phyloP scores from a whole-genome alignment of 2,113 vertebrate genomes.

The Pseudorectes ferrugineus region DNA sequence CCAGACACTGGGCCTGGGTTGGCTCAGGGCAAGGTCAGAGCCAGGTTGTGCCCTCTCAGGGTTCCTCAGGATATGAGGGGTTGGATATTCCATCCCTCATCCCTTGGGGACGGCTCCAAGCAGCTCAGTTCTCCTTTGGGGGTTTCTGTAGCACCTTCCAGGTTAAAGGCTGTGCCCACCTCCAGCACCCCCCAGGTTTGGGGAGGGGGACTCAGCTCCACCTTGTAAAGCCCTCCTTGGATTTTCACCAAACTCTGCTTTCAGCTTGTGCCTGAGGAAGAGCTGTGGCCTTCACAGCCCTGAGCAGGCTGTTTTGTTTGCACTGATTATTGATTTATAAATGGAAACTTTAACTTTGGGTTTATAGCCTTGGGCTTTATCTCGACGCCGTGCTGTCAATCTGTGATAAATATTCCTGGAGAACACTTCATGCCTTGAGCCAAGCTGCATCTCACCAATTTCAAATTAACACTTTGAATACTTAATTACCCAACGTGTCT shows the following conservation, averaged over 20 bases:
- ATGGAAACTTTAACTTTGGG: background rate
- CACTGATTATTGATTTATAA: constrained; percentile 12
- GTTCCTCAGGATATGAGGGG: rapidly evolving
- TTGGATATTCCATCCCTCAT: background rate
- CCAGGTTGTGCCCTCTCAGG: background rate
- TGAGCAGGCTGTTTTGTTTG: background rate
- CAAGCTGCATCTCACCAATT: background rate
- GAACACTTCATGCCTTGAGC: background rate
- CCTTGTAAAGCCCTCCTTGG: rapidly evolving
- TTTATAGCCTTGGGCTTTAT: background rate
- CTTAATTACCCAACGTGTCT: background rate
- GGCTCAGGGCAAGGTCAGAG: background rate
- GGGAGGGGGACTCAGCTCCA: background rate
- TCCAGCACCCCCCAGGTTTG: background rate
- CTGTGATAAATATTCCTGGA: background rate
- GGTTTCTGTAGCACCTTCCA: background rate
- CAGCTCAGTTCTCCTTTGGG: background rate
- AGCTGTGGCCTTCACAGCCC: background rate
- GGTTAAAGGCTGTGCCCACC: background rate
- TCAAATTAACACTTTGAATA: constrained; percentile 12
- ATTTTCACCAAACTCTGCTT: background rate
- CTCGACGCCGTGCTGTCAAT: background rate
- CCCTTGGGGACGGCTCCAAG: rapidly evolving
- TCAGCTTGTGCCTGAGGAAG: background rate
- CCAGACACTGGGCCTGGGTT: background rate